These are phyloP conservation scores for Epinephelus awoara DNA, from an alignment of 2,797 vertebrate genomes.

Conservation along the genomic window DNA sequence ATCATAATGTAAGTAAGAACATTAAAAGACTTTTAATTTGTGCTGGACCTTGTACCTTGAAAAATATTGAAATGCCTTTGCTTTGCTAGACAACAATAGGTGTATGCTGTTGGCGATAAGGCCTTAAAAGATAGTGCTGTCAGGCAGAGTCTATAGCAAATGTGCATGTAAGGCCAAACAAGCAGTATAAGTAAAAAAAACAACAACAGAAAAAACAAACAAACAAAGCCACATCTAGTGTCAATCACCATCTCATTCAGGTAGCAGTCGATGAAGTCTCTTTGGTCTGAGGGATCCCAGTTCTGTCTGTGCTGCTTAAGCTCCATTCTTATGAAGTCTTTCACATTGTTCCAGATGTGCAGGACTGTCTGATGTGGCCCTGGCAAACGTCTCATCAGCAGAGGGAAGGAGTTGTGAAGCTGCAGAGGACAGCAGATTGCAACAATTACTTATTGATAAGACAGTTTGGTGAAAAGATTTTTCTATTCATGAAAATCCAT, in stretches of 20 bases:
- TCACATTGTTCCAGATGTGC: conserved; percentile 50
- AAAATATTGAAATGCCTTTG: too few relatives aligned
- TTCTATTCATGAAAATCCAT: not conserved
- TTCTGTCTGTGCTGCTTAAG: conserved; percentile 81
- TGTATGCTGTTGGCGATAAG: too few relatives aligned
- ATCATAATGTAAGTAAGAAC: too few relatives aligned
- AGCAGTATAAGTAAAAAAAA: too few relatives aligned
- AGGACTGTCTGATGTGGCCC: conserved; percentile 81
- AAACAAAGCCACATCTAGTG: too few relatives aligned
- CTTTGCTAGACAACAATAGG: too few relatives aligned
- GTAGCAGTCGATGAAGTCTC: too few relatives aligned
- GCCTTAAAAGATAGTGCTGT: not conserved
- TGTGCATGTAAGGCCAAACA: conserved; percentile 67
- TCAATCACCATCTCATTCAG: too few relatives aligned
- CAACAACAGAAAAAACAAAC: too few relatives aligned
- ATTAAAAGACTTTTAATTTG: too few relatives aligned
- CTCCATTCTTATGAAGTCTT: conserved; percentile 64
- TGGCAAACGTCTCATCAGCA: conserved; percentile 81
- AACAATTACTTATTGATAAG: not conserved
- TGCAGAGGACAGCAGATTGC: conserved; percentile 3
- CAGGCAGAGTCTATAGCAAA: conserved; percentile 84
- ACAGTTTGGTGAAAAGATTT: not conserved
- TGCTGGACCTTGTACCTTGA: too few relatives aligned
- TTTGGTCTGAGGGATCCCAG: conserved; percentile 72
- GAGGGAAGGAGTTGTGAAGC: conserved; percentile 76